Evolutionary conservation across 2,113 vertebrate genomes (phyloP).

Genomic region (Thinocorus orbignyianus): DNA sequence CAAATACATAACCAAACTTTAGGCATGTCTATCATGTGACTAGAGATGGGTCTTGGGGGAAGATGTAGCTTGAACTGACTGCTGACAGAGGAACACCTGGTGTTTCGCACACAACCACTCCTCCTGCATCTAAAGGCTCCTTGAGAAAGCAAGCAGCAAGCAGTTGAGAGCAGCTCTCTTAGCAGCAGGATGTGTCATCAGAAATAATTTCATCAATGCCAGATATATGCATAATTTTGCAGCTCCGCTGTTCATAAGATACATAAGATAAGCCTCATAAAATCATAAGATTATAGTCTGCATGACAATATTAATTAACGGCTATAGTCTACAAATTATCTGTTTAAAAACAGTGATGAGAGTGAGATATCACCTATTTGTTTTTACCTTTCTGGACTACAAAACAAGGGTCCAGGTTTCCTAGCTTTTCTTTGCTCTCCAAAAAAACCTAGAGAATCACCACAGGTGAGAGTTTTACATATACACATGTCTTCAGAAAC

Average conservation of each 20-base stretch:
- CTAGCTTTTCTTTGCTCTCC: neutral
- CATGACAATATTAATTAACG: neutral
- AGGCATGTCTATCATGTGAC: neutral
- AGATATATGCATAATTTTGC: neutral
- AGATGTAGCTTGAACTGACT: neutral
- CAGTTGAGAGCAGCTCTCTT: neutral
- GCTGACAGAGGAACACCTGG: neutral
- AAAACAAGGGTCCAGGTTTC: neutral
- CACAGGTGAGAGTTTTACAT: neutral
- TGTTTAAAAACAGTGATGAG: neutral
- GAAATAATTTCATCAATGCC: neutral
- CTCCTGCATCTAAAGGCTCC: neutral
- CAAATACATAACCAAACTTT: neutral
- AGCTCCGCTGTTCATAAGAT: neutral
- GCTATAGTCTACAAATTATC: neutral
- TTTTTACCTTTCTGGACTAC: neutral
- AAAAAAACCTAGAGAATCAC: neutral
- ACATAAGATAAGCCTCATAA: neutral
- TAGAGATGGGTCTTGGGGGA: neutral
- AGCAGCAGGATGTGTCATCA: neutral
- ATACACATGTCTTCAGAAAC: neutral
- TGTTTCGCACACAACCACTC: neutral
- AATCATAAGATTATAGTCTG: neutral
- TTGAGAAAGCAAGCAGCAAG: neutral
- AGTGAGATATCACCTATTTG: neutral